A percentile compares a stretch with the other conserved stretches of the same genome.
phyloP scores from a whole-genome alignment of 2,113 vertebrate species.

The Cromileptes altivelis region DNA sequence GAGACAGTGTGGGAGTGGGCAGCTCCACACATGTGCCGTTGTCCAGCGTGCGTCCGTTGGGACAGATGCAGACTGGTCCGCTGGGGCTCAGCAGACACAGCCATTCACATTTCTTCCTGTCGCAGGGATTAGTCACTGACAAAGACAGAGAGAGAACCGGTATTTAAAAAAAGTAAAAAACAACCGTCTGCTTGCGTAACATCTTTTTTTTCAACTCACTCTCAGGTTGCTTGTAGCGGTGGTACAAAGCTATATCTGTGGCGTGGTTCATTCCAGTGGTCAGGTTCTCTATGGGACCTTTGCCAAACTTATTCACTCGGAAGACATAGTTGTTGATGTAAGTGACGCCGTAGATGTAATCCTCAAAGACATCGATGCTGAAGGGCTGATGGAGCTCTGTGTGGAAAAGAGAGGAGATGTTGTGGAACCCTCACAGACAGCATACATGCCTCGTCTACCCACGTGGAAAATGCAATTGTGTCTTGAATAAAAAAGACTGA shows the following conservation, averaged over 20 bases:
- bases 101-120: slow-evolving; percentile 99
- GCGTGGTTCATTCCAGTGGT: slow-evolving; percentile 95
- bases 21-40: slow-evolving; percentile 94
- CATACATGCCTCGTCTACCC: background rate
- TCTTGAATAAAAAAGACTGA: background rate
- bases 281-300: slow-evolving; percentile 89
- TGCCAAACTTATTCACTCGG: slow-evolving; percentile 96
- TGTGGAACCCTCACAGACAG: background rate
- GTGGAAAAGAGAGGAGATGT: background rate
- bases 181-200: background rate
- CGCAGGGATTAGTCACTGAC: slow-evolving; percentile 95
- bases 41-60: slow-evolving; percentile 92
- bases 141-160: slow-evolving; percentile 6
- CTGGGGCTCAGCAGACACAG: slow-evolving; percentile 97
- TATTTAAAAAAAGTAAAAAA: background rate
- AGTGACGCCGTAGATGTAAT: slow-evolving; percentile 97
- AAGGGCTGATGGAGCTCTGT: slow-evolving; percentile 93
- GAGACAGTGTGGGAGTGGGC: slow-evolving; percentile 89
- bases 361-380: slow-evolving; percentile 98
- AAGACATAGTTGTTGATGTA: slow-evolving; percentile 97
- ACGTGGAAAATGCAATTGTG: background rate
- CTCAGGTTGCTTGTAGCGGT: slow-evolving; percentile 96
- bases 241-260: slow-evolving; percentile 94
- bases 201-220: slow-evolving; percentile 80
- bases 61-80: slow-evolving; percentile 95